Evolutionary conservation across 2,113 vertebrate species (phyloP).

Genomic region (Conger conger): DNA sequence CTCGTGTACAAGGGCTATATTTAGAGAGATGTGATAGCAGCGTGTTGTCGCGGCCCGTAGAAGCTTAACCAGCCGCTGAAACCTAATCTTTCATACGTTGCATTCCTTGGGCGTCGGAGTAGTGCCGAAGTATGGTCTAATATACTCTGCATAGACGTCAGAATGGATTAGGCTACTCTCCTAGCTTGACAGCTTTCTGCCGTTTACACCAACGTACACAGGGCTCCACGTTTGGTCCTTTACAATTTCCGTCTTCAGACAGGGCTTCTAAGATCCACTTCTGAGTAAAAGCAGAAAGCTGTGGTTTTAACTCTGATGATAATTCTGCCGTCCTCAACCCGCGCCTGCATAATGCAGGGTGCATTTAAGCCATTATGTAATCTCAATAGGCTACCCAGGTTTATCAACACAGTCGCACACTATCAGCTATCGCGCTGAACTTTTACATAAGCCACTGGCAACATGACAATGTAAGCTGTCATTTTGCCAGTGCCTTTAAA

Average conservation of each 20-base stretch:
- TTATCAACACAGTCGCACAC: not conserved
- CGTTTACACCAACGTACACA: not conserved
- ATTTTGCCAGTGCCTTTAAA: not conserved
- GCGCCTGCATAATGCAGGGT: no score
- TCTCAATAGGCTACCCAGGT: not conserved
- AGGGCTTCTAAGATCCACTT: not conserved
- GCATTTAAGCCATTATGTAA: constrained; percentile 2
- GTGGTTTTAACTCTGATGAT: not conserved
- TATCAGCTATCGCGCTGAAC: not conserved
- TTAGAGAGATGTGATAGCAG: not conserved
- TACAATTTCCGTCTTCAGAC: not conserved
- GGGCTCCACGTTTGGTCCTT: not conserved
- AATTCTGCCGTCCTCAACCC: not conserved
- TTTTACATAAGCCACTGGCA: not conserved
- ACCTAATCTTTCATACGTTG: not conserved
- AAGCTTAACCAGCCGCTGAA: constrained; percentile 11
- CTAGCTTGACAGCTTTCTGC: not conserved
- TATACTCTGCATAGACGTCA: not conserved
- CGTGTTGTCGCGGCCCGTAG: not conserved
- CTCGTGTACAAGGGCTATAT: not conserved
- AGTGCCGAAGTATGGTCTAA: constrained; percentile 3
- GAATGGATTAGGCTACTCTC: constrained; percentile 22
- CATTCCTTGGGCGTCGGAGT: not conserved
- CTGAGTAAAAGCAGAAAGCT: not conserved
- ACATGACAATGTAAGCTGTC: not conserved